Evolutionary conservation across 2,888 invertebrate species (phyloP).

Genomic region (Xanthostigma xanthostigma): DNA sequence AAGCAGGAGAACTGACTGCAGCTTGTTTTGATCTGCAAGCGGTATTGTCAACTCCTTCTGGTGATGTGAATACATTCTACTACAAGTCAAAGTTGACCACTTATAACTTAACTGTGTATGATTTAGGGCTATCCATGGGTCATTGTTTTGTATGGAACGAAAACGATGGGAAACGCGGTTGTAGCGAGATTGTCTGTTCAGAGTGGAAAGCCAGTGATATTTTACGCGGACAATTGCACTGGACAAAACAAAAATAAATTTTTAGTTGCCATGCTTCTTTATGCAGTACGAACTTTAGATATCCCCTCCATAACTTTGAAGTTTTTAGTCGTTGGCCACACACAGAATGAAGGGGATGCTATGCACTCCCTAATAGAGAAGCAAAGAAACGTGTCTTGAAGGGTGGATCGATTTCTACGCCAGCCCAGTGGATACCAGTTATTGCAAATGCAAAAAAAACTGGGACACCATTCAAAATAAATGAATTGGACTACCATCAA

Average conservation of each 20-base stretch:
- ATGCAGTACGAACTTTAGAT: slow-evolving; percentile 10
- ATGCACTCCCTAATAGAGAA: slow-evolving; percentile 15
- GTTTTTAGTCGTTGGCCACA: slow-evolving; percentile 14
- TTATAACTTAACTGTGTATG: slow-evolving; percentile 14
- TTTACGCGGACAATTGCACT: slow-evolving; percentile 18
- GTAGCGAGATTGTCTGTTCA: slow-evolving; percentile 15
- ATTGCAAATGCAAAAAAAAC: slow-evolving; percentile 8
- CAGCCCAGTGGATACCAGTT: slow-evolving; percentile 4
- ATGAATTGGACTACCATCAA: slow-evolving; percentile 6
- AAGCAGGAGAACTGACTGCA: slow-evolving; percentile 5
- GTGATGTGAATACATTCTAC: slow-evolving; percentile 14
- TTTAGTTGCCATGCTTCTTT: slow-evolving; percentile 12
- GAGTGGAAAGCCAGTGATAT: slow-evolving; percentile 6
- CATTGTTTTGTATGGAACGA: slow-evolving; percentile 16
- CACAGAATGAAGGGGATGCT: slow-evolving; percentile 16
- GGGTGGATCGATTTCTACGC: background rate
- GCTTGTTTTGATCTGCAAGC: slow-evolving; percentile 16
- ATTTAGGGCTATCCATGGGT: slow-evolving; percentile 6
- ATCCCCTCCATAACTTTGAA: slow-evolving; percentile 14
- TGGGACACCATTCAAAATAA: slow-evolving; percentile 5
- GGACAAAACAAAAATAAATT: slow-evolving; percentile 17
- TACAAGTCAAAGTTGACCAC: slow-evolving; percentile 14
- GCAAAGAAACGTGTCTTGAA: slow-evolving; percentile 7
- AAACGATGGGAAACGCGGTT: slow-evolving; percentile 11
- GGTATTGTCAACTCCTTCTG: slow-evolving; percentile 14